Evolutionary conservation across 2,797 vertebrate genomes (phyloP), one percentile per base, ranked within the genome.

Genomic region (Malurus splendens): DNA sequence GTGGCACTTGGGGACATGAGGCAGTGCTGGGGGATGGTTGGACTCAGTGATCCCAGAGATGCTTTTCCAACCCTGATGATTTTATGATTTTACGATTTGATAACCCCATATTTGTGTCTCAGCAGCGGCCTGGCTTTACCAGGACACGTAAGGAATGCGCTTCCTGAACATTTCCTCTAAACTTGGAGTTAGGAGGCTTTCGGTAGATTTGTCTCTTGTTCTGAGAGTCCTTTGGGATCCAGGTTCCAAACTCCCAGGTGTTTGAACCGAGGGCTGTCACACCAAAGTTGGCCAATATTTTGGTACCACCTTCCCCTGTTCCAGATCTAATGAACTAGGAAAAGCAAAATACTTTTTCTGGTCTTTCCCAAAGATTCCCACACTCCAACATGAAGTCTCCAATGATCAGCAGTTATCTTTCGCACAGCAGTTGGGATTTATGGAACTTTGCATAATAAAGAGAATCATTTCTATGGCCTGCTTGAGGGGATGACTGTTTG

Each of bases 381-480:
- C 4, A 4, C 14, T 27, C 38, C 36, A 32, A 72, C 23, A 33
- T 55, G 2, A 39, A 56, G 15, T 48, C 60, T 82, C 52, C 14
- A 6, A 47, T 23, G 41, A 33, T 83, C 27, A 68, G 12, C 62
- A 33, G 22, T 48, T 48, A 51, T 48, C 54, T 93, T 84, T 87
- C 39, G 38, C 23, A 27, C 5, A 67, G 44, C 47, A 65, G 44
- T 38, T 56, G 45, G 54, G 59, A 77, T 93, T 87, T 87, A 51
- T 78, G 62, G 62, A 87, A 75, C 73, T 90, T 85, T 32, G 44
- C 62, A 54, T 77, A 77, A 65, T 75, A 68, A 90, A 90, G 44
- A 14, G 45, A 84, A 74, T 62, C 0, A 30, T 87, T 91, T 82
- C 76, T 78, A 7, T 82, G 67, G 50, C 55, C 44, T 87, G 18